These are phyloP conservation scores for Malurus leucopterus DNA, from an alignment of 2,797 vertebrate genomes.

Conservation along the genomic window DNA sequence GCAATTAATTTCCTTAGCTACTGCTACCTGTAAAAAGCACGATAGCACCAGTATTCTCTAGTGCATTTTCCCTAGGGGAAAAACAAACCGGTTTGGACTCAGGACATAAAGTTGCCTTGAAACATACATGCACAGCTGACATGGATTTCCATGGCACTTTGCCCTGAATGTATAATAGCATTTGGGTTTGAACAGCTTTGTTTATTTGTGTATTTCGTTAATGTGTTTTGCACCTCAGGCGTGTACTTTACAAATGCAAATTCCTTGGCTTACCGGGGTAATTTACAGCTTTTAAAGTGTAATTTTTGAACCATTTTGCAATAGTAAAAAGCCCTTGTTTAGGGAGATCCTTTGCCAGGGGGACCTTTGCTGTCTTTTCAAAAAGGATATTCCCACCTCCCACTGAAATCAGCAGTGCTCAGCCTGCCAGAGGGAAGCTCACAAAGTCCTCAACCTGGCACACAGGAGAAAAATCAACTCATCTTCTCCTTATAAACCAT, in stretches of 20 bases:
- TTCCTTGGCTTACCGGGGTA: constrained; percentile 53
- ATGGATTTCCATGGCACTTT: constrained; percentile 21
- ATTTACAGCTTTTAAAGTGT: constrained; percentile 32
- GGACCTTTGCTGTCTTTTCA: not conserved
- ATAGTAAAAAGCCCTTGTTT: not conserved
- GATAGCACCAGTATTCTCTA: not conserved
- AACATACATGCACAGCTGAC: not conserved
- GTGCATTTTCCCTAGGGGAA: not conserved
- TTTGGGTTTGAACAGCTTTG: constrained; percentile 47
- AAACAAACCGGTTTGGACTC: not conserved
- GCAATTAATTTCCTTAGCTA: not conserved
- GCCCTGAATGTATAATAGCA: constrained; percentile 37
- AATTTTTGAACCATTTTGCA: constrained; percentile 39
- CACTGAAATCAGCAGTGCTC: not conserved
- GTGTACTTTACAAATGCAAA: constrained; percentile 63
- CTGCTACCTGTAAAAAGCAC: not conserved
- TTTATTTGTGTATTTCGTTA: constrained; percentile 56
- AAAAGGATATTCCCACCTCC: not conserved
- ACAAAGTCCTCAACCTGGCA: not conserved
- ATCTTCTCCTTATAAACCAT: not conserved
- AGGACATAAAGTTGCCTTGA: not conserved
- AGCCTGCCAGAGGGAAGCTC: not conserved
- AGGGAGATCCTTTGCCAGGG: not conserved
- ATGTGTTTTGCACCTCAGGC: constrained; percentile 57
- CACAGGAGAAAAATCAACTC: not conserved